Conservation (phyloP, 2,797 vertebrate genomes). For the Gallinago stenura region DNA sequence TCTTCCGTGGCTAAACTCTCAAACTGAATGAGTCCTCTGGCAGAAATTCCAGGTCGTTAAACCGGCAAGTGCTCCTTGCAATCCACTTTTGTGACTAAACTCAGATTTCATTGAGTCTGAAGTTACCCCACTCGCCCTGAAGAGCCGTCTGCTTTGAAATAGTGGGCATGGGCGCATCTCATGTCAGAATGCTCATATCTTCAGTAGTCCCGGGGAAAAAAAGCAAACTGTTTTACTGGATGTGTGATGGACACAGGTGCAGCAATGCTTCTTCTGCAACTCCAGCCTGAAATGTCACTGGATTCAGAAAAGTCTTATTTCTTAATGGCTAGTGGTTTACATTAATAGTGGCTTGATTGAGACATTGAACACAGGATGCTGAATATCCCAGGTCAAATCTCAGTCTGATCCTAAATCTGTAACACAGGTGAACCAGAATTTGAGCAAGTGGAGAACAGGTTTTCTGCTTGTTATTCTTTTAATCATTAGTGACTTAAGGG, state of each 20-base stretch:
- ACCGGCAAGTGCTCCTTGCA: not conserved
- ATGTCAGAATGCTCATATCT: not conserved
- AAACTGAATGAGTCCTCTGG: conserved; percentile 44
- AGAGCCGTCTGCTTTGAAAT: conserved; percentile 7
- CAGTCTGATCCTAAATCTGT: not conserved
- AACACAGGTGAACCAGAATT: not conserved
- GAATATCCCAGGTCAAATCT: not conserved
- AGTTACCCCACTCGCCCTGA: not conserved
- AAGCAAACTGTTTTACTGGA: not conserved
- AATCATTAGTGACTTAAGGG: not conserved
- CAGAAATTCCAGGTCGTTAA: conserved; percentile 45
- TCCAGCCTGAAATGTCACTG: not conserved
- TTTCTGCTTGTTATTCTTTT: not conserved
- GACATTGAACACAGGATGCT: not conserved
- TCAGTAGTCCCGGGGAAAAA: not conserved
- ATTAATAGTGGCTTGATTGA: not conserved
- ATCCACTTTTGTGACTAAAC: conserved; percentile 28
- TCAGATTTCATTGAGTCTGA: not conserved
- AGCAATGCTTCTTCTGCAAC: not conserved
- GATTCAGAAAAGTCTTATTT: not conserved
- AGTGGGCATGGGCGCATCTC: not conserved
- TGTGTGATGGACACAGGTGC: accelerated
- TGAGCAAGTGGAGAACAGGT: not conserved
- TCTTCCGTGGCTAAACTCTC: not conserved
- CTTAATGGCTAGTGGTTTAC: not conserved